Evolutionary conservation across 2,888 invertebrate species (phyloP).

Genomic region (Empis stercorea): DNA sequence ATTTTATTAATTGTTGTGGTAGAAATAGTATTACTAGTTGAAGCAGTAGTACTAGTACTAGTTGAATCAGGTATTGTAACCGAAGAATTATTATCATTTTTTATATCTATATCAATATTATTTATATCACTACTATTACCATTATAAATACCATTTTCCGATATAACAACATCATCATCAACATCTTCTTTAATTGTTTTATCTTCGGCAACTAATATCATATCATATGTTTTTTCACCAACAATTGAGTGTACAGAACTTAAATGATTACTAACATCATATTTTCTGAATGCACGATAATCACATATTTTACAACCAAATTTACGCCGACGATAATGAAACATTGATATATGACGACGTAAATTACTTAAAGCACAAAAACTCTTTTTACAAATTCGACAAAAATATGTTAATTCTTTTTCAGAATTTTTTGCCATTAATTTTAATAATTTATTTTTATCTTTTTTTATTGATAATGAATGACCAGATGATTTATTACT

Average conservation of each 20-base stretch:
- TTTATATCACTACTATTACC: background rate
- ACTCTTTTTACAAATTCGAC: conserved; percentile 33
- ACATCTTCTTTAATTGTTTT: conserved; percentile 30
- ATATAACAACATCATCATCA: conserved; percentile 27
- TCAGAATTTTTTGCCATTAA: conserved; percentile 8
- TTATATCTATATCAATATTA: conserved; percentile 4
- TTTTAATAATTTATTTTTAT: conserved; percentile 3
- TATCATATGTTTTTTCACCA: conserved; percentile 35
- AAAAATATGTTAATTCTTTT: conserved; percentile 28
- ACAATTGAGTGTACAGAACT: conserved; percentile 47
- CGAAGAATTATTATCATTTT: no score
- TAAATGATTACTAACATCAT: conserved; percentile 52
- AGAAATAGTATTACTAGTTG: no score
- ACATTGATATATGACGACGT: conserved; percentile 36
- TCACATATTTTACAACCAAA: conserved; percentile 65
- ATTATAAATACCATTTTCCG: conserved; percentile 2
- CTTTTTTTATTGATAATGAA: background rate
- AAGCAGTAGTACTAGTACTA: no score
- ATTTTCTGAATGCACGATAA: conserved; percentile 52
- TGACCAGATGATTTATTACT: conserved; percentile 1
- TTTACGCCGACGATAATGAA: conserved; percentile 40
- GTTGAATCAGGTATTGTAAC: no score
- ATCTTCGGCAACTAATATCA: conserved; percentile 27
- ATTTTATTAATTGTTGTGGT: no score
- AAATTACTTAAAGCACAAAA: conserved; percentile 34